Evolutionary conservation across 2,113 vertebrate genomes (phyloP).

Genomic region (Lanius collurio): DNA sequence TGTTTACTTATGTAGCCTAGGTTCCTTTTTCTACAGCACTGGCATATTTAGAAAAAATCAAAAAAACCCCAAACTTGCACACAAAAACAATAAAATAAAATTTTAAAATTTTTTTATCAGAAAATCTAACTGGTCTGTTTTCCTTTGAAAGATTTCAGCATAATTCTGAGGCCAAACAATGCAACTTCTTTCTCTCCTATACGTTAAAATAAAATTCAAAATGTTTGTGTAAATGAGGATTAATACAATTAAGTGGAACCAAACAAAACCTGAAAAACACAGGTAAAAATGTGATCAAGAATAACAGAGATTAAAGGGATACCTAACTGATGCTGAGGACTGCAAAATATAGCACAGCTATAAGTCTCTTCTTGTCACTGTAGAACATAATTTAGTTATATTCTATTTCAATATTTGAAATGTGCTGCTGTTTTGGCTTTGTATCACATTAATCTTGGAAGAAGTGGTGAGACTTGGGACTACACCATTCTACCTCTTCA

Average conservation of each 20-base stretch:
- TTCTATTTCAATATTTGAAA: not conserved
- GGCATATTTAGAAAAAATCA: not conserved
- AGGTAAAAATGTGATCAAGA: not conserved
- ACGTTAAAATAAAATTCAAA: not conserved
- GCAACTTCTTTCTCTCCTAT: not conserved
- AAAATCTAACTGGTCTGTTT: not conserved
- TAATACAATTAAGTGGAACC: not conserved
- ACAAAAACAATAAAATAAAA: not conserved
- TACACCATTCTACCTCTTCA: not conserved
- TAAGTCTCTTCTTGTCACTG: not conserved
- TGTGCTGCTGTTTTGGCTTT: not conserved
- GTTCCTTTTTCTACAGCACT: not conserved
- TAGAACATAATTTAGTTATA: not conserved
- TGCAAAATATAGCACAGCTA: not conserved
- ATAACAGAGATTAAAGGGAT: not conserved
- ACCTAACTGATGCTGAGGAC: not conserved
- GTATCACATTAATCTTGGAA: not conserved
- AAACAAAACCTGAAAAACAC: not conserved
- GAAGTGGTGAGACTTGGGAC: not conserved
- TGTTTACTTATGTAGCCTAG: not conserved
- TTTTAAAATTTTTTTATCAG: not conserved
- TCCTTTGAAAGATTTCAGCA: not conserved
- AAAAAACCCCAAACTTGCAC: not conserved
- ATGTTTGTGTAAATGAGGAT: not conserved
- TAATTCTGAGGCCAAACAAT: not conserved